phyloP scores from a whole-genome alignment of 2,888 invertebrate species.

The Tetragnatha montana region DNA sequence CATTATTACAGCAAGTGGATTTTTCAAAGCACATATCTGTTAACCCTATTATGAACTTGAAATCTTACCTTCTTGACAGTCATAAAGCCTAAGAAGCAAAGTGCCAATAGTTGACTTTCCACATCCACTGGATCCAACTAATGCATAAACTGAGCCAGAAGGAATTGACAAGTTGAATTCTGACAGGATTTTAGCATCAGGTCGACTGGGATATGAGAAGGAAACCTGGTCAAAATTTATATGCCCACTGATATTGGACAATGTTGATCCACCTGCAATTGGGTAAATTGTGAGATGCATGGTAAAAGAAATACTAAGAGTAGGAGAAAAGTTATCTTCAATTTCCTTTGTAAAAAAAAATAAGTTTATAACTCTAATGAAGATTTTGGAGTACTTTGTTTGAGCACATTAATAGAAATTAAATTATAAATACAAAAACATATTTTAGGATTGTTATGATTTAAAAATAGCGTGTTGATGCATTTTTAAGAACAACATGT shows the following conservation, averaged over 20 bases:
- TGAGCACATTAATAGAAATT: no score
- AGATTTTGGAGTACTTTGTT: no score
- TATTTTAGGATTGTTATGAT: no score
- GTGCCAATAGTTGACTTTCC: conserved; percentile 95
- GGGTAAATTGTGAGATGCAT: no score
- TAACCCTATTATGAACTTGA: neutral
- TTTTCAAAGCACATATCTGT: neutral
- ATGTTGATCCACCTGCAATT: conserved; percentile 81
- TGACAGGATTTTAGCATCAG: conserved; percentile 80
- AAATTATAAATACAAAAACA: no score
- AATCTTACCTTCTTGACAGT: conserved; percentile 78
- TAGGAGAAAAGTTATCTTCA: no score
- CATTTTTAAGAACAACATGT: no score
- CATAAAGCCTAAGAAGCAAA: conserved; percentile 89
- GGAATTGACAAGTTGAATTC: conserved; percentile 82
- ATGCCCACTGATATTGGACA: conserved; percentile 81
- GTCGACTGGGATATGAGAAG: conserved; percentile 84
- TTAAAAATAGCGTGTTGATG: no score
- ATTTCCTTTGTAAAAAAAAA: no score
- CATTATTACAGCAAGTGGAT: neutral
- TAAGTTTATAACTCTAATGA: no score
- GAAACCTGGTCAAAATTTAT: conserved; percentile 84
- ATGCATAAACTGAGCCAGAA: conserved; percentile 85
- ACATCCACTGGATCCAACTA: conserved; percentile 94
- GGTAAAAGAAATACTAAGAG: no score